These are phyloP conservation scores for Drosophila pachea DNA, from an alignment of 1,140 invertebrate genomes.

Conservation along the genomic window DNA sequence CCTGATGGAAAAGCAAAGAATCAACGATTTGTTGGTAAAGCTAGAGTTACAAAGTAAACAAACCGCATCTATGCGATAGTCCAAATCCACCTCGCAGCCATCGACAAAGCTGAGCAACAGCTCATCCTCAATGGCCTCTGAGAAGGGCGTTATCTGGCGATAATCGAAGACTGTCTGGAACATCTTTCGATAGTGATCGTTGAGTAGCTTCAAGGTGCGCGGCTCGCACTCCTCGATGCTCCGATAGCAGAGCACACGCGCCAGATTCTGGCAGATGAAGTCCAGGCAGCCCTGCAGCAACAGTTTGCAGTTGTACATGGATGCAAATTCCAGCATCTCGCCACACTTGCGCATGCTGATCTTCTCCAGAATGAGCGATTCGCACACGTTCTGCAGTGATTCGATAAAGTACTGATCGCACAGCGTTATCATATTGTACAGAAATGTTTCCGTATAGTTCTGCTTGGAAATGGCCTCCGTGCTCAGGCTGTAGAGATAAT, in stretches of 20 bases:
- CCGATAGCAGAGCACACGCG: constrained; percentile 82
- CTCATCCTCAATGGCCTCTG: constrained; percentile 80
- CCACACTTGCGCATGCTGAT: constrained; percentile 84
- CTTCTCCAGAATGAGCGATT: constrained; percentile 81
- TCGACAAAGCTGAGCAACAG: constrained; percentile 79
- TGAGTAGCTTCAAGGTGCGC: constrained; percentile 80
- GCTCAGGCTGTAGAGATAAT: constrained; percentile 83
- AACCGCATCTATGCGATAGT: constrained; percentile 68
- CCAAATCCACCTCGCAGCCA: constrained; percentile 75
- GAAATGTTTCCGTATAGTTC: constrained; percentile 79
- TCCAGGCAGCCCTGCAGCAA: constrained; percentile 82
- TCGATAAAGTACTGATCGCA: constrained; percentile 84
- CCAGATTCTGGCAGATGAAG: constrained; percentile 84
- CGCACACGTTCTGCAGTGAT: constrained; percentile 83
- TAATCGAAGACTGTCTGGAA: constrained; percentile 73
- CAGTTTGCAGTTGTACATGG: constrained; percentile 82
- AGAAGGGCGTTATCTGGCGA: constrained; percentile 82
- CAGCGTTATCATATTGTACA: constrained; percentile 83
- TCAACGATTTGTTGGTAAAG: not conserved
- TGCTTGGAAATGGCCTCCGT: constrained; percentile 79
- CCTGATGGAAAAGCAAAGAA: constrained; percentile 17
- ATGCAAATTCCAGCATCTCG: constrained; percentile 83
- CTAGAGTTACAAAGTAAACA: not conserved
- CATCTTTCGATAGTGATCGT: constrained; percentile 80
- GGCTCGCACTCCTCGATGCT: constrained; percentile 82